Conservation (phyloP, 2,888 invertebrate species). For the Timema podura region DNA sequence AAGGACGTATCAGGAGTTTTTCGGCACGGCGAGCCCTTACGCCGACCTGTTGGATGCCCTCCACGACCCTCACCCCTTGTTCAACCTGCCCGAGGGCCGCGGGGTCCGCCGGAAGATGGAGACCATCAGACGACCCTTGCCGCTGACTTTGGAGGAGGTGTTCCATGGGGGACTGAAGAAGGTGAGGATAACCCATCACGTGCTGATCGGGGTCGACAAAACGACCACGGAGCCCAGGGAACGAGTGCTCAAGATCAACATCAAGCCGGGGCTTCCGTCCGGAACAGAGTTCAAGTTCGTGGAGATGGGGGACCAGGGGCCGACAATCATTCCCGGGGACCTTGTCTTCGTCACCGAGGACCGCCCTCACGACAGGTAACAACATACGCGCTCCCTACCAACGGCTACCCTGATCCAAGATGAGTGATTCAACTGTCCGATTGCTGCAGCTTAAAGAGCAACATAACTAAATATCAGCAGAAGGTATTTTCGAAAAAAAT, state of each 20-base stretch:
- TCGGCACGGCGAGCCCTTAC: constrained; percentile 79
- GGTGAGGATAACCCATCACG: constrained; percentile 45
- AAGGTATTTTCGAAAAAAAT: too few species aligned
- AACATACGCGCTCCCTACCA: too few species aligned
- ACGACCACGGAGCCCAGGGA: constrained; percentile 60
- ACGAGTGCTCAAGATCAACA: constrained; percentile 68
- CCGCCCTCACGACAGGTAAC: constrained; percentile 59
- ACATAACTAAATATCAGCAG: too few species aligned
- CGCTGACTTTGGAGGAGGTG: constrained; percentile 58
- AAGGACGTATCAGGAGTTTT: constrained; percentile 66
- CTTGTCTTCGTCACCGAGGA: constrained; percentile 71
- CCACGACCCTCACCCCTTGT: constrained; percentile 58
- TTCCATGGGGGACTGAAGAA: constrained; percentile 35
- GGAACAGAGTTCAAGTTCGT: constrained; percentile 70
- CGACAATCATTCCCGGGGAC: constrained; percentile 70
- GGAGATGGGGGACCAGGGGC: constrained; percentile 76
- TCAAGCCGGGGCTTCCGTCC: constrained; percentile 68
- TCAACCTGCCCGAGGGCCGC: constrained; percentile 55
- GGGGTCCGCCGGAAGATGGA: constrained; percentile 58
- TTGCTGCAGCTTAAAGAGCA: too few species aligned
- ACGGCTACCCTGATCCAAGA: too few species aligned
- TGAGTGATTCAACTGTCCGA: too few species aligned
- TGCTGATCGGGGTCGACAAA: constrained; percentile 61
- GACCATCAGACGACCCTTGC: constrained; percentile 47
- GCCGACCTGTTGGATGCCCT: constrained; percentile 67